phyloP scores from a whole-genome alignment of 2,113 vertebrate species.

The Nothoprocta perdicaria region DNA sequence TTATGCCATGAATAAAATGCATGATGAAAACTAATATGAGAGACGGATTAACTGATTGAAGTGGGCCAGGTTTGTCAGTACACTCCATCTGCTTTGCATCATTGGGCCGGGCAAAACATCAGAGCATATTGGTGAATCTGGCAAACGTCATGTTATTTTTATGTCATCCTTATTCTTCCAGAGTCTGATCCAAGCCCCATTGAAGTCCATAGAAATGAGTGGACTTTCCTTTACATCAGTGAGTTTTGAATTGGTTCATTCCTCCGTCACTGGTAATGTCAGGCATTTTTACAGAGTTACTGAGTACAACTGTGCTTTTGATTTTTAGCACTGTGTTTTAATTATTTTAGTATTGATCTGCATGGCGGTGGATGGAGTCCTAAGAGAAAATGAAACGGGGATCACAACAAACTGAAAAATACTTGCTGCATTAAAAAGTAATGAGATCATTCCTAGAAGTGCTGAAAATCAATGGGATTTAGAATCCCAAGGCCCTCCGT shows the following conservation, averaged over 20 bases:
- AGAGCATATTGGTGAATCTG: constrained; percentile 72
- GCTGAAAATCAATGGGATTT: constrained; percentile 49
- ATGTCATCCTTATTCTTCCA: constrained; percentile 70
- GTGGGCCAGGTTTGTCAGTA: constrained; percentile 57
- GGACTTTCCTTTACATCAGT: constrained; percentile 66
- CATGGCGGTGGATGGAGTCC: background rate
- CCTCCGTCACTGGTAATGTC: background rate
- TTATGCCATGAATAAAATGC: constrained; percentile 49
- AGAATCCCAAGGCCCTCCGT: constrained; percentile 36
- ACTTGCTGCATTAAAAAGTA: background rate
- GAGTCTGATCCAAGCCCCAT: constrained; percentile 50
- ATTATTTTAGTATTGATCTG: background rate
- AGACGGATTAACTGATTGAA: constrained; percentile 37
- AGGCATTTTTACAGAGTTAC: constrained; percentile 14
- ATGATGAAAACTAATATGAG: constrained; percentile 50
- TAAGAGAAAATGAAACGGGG: background rate
- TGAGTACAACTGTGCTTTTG: background rate
- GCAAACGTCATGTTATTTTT: constrained; percentile 72
- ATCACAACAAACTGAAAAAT: constrained; percentile 1
- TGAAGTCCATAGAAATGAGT: constrained; percentile 52
- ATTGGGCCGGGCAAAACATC: constrained; percentile 64
- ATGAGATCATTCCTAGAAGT: background rate
- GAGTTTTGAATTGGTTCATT: constrained; percentile 15
- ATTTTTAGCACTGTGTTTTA: background rate
- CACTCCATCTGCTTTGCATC: constrained; percentile 70